phyloP scores from a whole-genome alignment of 2,113 vertebrate genomes.

The Microtus ochrogaster region DNA sequence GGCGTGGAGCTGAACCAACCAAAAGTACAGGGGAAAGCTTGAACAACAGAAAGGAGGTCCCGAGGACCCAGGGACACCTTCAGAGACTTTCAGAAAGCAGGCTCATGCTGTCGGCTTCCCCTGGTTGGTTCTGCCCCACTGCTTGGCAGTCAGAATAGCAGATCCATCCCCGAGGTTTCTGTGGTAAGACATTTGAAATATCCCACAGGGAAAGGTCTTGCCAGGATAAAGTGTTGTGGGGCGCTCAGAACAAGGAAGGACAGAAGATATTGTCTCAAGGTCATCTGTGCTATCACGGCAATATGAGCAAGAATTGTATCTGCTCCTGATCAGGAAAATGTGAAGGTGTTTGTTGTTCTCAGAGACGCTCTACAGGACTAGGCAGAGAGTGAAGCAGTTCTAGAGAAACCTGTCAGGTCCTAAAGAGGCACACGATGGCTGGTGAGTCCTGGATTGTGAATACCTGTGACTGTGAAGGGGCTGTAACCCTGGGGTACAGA shows the following conservation, averaged over 20 bases:
- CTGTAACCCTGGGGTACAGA: neutral
- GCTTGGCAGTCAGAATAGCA: neutral
- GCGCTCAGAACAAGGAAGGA: neutral
- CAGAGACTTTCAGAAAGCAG: neutral
- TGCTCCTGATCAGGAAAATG: neutral
- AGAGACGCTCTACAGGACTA: neutral
- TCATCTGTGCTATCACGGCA: neutral
- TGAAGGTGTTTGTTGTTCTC: neutral
- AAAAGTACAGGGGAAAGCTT: neutral
- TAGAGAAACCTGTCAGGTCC: neutral
- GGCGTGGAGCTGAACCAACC: neutral
- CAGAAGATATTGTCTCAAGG: neutral
- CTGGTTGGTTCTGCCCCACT: neutral
- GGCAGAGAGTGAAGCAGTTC: neutral
- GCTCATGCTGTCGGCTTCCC: neutral
- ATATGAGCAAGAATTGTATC: neutral
- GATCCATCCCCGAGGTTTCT: neutral
- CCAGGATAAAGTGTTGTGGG: neutral
- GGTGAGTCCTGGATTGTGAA: neutral
- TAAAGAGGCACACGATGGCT: neutral
- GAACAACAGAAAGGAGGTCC: neutral
- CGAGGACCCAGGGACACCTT: neutral
- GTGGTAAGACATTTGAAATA: neutral
- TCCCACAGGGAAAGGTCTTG: neutral
- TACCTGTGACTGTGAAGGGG: neutral